These are phyloP conservation scores for Lordiphosa andalusiaca DNA, from an alignment of 2,888 invertebrate genomes.

Conservation along the genomic window DNA sequence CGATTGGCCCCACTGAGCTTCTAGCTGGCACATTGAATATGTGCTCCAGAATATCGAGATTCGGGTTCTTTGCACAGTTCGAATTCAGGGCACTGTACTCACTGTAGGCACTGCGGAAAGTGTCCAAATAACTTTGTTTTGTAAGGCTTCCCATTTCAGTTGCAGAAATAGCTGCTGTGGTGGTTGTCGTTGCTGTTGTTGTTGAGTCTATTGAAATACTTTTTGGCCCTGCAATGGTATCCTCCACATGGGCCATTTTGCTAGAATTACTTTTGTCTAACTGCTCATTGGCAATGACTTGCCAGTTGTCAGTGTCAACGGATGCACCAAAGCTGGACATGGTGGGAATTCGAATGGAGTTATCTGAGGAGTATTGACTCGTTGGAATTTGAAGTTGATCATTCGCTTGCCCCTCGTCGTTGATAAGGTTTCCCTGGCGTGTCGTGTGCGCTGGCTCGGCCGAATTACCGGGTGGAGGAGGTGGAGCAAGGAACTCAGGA, in stretches of 20 bases:
- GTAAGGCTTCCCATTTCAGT: constrained; percentile 2
- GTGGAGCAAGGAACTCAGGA: background rate
- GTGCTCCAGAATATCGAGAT: constrained; percentile 36
- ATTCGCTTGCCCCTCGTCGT: background rate
- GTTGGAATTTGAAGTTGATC: background rate
- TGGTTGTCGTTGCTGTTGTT: constrained; percentile 16
- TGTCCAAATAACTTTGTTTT: constrained; percentile 16
- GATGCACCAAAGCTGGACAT: constrained; percentile 12
- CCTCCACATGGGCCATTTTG: background rate
- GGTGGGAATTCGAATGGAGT: background rate
- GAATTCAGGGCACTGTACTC: constrained; percentile 11
- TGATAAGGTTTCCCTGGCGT: background rate
- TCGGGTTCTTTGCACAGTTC: constrained; percentile 9
- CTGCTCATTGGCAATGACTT: background rate
- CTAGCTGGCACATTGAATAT: constrained; percentile 32
- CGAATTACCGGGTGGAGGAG: background rate
- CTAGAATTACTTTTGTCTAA: background rate
- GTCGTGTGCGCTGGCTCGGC: background rate
- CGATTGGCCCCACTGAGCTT: constrained; percentile 14
- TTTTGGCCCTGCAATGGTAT: constrained; percentile 7
- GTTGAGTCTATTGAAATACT: background rate
- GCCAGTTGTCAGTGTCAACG: background rate
- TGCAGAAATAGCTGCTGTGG: constrained; percentile 17
- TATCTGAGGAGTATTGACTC: background rate
- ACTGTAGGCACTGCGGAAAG: constrained; percentile 12